Conservation (phyloP, 2,797 vertebrate species). For the Anabacerthia variegaticeps region DNA sequence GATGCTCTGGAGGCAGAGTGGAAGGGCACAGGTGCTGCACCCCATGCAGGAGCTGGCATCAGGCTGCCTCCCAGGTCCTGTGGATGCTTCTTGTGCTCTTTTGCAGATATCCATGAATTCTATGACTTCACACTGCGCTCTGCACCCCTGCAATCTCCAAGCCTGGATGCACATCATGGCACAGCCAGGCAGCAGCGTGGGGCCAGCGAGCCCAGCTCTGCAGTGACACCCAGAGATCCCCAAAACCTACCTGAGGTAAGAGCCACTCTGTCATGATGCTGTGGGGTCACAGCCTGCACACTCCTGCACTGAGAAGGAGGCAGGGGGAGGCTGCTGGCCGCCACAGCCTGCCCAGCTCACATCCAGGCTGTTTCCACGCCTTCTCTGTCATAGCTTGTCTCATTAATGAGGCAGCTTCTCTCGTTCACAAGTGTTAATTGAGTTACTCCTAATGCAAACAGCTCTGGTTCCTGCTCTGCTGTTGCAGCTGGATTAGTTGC, state of each 20-base stretch:
- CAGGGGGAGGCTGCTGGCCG: not conserved
- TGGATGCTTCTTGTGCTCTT: not conserved
- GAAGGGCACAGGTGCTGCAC: not conserved
- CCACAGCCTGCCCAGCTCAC: not conserved
- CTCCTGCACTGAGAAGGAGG: not conserved
- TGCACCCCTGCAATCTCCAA: not conserved
- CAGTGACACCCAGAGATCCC: not conserved
- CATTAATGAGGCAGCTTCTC: not conserved
- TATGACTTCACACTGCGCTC: constrained; percentile 39
- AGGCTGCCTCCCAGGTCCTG: not conserved
- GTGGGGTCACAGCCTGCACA: accelerated
- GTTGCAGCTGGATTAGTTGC: constrained; percentile 26
- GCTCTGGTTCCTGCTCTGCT: not conserved
- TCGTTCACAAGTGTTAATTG: constrained; percentile 35
- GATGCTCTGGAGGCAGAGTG: not conserved
- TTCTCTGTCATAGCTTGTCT: not conserved
- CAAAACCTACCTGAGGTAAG: constrained; percentile 18
- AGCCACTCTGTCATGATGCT: accelerated
- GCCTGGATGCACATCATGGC: accelerated
- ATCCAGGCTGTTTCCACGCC: not conserved
- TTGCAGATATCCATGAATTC: constrained; percentile 68
- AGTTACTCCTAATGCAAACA: not conserved
- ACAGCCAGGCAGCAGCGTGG: not conserved
- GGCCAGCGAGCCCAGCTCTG: not conserved
- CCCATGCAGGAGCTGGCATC: not conserved